A percentile compares a stretch with the other conserved stretches of the same genome.
phyloP scores from a whole-genome alignment of 2,113 vertebrate species.

The Tyrannus savana region DNA sequence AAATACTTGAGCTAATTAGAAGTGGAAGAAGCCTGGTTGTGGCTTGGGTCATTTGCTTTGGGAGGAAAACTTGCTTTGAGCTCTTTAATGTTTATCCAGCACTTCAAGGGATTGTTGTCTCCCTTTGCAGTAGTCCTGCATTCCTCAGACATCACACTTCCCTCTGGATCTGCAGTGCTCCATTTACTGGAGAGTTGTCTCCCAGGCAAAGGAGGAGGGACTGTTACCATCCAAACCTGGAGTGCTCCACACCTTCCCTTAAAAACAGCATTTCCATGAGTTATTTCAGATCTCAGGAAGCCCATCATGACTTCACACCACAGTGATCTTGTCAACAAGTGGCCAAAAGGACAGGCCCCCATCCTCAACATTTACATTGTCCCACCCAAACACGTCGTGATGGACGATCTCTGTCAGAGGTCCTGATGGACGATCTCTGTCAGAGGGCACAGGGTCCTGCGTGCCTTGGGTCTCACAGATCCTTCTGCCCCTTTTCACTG shows the following conservation, averaged over 20 bases:
- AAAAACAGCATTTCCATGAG: neutral
- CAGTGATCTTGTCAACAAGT: neutral
- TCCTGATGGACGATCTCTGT: neutral
- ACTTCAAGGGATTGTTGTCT: neutral
- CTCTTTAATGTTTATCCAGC: neutral
- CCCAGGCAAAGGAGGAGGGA: neutral
- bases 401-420: neutral
- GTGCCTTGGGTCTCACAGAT: neutral
- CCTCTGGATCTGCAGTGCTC: neutral
- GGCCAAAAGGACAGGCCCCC: neutral
- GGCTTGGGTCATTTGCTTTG: neutral
- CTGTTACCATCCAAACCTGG: neutral
- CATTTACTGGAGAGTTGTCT: neutral
- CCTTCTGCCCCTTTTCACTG: neutral
- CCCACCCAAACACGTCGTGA: neutral
- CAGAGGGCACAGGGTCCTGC: neutral
- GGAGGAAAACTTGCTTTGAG: neutral
- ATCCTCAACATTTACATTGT: neutral
- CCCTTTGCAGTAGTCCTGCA: neutral
- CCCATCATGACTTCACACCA: neutral
- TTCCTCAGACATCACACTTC: neutral
- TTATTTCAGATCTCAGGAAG: neutral
- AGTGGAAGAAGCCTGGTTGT: neutral
- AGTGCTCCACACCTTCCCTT: neutral
- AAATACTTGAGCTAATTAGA: neutral